These are phyloP conservation scores for Zygaena filipendulae DNA, from an alignment of 2,888 invertebrate genomes.

Conservation along the genomic window DNA sequence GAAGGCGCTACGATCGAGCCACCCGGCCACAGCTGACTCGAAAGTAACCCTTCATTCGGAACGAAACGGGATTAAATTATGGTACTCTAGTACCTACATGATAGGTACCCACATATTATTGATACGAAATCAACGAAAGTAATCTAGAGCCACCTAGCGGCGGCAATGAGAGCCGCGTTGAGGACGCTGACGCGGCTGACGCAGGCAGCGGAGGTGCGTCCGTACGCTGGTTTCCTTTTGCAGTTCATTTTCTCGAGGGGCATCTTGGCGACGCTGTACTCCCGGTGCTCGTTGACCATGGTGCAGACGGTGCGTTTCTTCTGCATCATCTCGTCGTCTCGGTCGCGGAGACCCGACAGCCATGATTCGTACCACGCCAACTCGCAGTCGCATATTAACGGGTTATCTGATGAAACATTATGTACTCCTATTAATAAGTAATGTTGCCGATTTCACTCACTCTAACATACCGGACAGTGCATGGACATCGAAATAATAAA, in stretches of 20 bases:
- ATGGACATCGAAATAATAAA: too few relatives aligned
- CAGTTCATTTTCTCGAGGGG: constrained; percentile 87
- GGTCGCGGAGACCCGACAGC: constrained; percentile 79
- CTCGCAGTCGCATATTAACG: constrained; percentile 87
- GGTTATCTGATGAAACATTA: constrained; percentile 88
- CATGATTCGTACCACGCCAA: constrained; percentile 89
- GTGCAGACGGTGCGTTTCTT: constrained; percentile 87
- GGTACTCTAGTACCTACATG: too few relatives aligned
- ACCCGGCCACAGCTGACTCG: constrained; percentile 63
- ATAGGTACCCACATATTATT: constrained; percentile 27
- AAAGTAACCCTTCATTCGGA: constrained; percentile 38
- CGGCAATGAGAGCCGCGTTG: constrained; percentile 31
- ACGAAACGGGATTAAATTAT: too few relatives aligned
- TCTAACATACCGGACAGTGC: too few relatives aligned
- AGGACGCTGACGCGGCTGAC: constrained; percentile 28
- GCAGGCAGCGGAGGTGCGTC: constrained; percentile 29
- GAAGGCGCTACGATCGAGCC: constrained; percentile 37
- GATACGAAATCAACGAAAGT: constrained; percentile 10
- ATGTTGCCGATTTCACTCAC: background rate
- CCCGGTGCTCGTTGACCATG: constrained; percentile 83
- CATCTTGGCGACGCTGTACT: constrained; percentile 84
- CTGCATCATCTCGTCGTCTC: constrained; percentile 89
- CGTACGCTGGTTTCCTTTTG: constrained; percentile 72
- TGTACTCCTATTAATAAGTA: too few relatives aligned
- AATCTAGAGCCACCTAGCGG: constrained; percentile 40